Conservation (phyloP, 2,888 invertebrate species). For the Cerceris ruficornis region DNA sequence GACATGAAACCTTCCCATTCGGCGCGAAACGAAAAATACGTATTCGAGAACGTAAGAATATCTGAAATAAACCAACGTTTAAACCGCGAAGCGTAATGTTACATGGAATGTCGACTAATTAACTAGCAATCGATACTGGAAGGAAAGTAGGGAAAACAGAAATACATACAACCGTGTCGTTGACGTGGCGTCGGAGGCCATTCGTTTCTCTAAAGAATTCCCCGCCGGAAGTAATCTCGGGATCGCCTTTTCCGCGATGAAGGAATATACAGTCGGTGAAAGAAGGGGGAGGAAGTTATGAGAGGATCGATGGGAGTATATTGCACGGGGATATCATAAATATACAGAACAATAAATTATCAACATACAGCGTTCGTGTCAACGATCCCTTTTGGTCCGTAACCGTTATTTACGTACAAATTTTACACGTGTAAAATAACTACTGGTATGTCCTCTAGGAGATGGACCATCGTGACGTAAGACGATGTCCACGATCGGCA, state of each 20-base stretch:
- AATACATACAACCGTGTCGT: not conserved
- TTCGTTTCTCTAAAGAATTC: not conserved
- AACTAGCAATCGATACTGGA: conserved; percentile 8
- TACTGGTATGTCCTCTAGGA: conserved; percentile 16
- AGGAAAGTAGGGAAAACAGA: too few species aligned
- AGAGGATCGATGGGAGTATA: conserved; percentile 13
- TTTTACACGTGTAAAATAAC: conserved; percentile 60
- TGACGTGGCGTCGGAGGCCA: conserved; percentile 13
- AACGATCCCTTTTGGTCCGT: conserved; percentile 55
- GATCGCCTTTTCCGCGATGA: not conserved
- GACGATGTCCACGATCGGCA: not conserved
- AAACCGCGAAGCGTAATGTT: conserved; percentile 45
- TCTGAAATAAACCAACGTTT: conserved; percentile 25
- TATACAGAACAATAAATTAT: conserved; percentile 6
- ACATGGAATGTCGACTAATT: conserved; percentile 45
- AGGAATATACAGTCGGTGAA: not conserved
- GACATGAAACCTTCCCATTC: conserved; percentile 28
- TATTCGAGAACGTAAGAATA: conserved; percentile 25
- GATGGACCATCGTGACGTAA: conserved; percentile 1
- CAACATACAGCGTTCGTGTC: conserved; percentile 41
- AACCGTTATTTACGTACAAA: conserved; percentile 62
- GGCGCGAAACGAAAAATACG: conserved; percentile 1
- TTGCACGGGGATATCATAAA: conserved; percentile 52
- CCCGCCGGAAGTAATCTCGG: not conserved
- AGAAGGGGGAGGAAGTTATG: conserved; percentile 20